phyloP scores from a whole-genome alignment of 2,113 vertebrate species.

The Sprattus sprattus region DNA sequence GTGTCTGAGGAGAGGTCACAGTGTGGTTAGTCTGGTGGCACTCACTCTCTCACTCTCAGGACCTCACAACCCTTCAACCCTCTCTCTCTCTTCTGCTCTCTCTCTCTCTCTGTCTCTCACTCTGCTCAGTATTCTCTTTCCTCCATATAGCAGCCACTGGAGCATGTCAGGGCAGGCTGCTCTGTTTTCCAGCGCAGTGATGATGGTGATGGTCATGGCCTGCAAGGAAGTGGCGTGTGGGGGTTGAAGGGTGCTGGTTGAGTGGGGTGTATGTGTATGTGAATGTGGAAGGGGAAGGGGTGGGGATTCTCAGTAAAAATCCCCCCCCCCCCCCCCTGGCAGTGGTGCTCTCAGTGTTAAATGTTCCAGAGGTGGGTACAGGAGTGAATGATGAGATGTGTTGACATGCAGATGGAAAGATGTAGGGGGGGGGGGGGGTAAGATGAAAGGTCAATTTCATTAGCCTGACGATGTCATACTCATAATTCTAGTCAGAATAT shows the following conservation, averaged over 20 bases:
- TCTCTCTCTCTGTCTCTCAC: not conserved
- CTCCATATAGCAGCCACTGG: slow-evolving; percentile 67
- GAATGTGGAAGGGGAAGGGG: slow-evolving; percentile 6
- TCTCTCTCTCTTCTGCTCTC: slow-evolving; percentile 45
- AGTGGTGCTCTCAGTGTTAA: not conserved
- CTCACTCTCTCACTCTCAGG: not conserved
- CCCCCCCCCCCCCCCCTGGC: not conserved
- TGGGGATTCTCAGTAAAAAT: not conserved
- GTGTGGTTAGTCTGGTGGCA: not conserved
- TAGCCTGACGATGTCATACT: no score
- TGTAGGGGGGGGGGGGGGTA: slow-evolving; percentile 37
- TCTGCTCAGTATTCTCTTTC: slow-evolving; percentile 56
- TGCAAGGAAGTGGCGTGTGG: not conserved
- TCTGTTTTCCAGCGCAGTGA: slow-evolving; percentile 32
- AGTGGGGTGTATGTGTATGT: not conserved
- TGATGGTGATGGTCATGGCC: not conserved
- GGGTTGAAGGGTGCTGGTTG: not conserved
- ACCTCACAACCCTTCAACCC: not conserved
- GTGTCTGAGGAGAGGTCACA: slow-evolving; percentile 29
- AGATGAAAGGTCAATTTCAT: slow-evolving; percentile 71
- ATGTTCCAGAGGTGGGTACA: not conserved
- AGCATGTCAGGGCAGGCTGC: slow-evolving; percentile 57
- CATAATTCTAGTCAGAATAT: no score
- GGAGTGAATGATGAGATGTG: slow-evolving; percentile 26
- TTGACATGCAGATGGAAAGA: slow-evolving; percentile 47